Conservation (phyloP, 2,888 invertebrate genomes). For the Junonia oenone region DNA sequence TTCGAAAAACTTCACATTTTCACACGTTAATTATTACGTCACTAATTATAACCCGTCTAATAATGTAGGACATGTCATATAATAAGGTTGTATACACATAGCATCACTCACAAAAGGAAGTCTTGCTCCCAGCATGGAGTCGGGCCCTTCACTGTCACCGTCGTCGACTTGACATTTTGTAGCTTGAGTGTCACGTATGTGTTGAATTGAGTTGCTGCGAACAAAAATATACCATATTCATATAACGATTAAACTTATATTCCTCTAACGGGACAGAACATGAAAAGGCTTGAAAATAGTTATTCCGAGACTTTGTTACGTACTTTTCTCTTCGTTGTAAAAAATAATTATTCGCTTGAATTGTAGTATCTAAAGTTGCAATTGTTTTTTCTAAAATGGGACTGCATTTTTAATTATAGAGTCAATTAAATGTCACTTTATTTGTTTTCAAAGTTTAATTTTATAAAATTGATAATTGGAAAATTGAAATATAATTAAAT, state of each 20-base stretch:
- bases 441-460: not conserved
- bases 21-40: not conserved
- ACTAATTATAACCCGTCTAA: conserved; percentile 1
- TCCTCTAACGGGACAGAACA: conserved; percentile 1
- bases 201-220: conserved; percentile 93
- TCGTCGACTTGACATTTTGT: conserved; percentile 98
- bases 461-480: no score
- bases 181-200: conserved; percentile 97
- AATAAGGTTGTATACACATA: conserved; percentile 32
- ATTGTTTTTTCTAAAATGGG: not conserved
- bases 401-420: not conserved
- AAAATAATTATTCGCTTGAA: not conserved
- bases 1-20: not conserved
- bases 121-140: conserved; percentile 99
- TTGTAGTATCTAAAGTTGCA: not conserved
- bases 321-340: not conserved
- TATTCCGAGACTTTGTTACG: conserved; percentile 4
- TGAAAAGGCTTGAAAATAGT: conserved; percentile 4
- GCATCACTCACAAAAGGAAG: conserved; percentile 96
- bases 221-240: conserved; percentile 35
- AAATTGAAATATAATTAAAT: no score
- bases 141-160: conserved; percentile 96
- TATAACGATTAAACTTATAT: not conserved
- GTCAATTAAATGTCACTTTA: not conserved
- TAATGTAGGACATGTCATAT: not conserved